These are phyloP conservation scores for Drosophila carrolli DNA, from an alignment of 1,140 invertebrate species.

Conservation along the genomic window DNA sequence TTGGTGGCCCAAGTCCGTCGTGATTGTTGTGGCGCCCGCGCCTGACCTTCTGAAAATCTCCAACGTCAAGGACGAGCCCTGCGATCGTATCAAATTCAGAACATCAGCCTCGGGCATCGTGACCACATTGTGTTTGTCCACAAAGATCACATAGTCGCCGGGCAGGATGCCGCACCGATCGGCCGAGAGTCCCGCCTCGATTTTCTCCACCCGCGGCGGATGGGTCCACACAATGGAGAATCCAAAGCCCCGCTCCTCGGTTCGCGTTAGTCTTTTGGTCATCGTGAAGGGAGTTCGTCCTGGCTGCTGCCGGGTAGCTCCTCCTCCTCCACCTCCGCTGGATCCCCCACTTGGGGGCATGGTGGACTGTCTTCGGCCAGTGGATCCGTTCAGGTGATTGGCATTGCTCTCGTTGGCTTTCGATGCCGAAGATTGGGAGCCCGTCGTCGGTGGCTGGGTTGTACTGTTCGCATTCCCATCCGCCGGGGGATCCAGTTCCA, in stretches of 20 bases:
- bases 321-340: slow-evolving; percentile 1
- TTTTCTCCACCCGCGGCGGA: slow-evolving; percentile 94
- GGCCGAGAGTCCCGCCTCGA: slow-evolving; percentile 92
- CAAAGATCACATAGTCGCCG: slow-evolving; percentile 94
- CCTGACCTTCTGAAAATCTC: slow-evolving; percentile 90
- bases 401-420: slow-evolving; percentile 63
- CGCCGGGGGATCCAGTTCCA: slow-evolving; percentile 90
- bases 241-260: slow-evolving; percentile 89
- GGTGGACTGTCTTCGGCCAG: slow-evolving; percentile 50
- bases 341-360: slow-evolving; percentile 26
- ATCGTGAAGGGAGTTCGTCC: slow-evolving; percentile 94
- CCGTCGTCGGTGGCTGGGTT: slow-evolving; percentile 74
- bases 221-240: slow-evolving; percentile 97
- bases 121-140: slow-evolving; percentile 93
- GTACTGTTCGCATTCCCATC: slow-evolving; percentile 85
- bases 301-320: slow-evolving; percentile 13
- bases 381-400: slow-evolving; percentile 61
- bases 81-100: slow-evolving; percentile 89
- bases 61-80: slow-evolving; percentile 86
- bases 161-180: slow-evolving; percentile 91
- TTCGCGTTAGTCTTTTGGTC: slow-evolving; percentile 88
- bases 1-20: slow-evolving; percentile 13
- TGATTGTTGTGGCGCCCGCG: slow-evolving; percentile 56
- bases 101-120: slow-evolving; percentile 91
- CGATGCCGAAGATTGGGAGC: not conserved